A percentile compares a stretch with the other conserved stretches of the same genome.
phyloP scores from a whole-genome alignment of 1,140 invertebrate species.

The Mya arenaria region DNA sequence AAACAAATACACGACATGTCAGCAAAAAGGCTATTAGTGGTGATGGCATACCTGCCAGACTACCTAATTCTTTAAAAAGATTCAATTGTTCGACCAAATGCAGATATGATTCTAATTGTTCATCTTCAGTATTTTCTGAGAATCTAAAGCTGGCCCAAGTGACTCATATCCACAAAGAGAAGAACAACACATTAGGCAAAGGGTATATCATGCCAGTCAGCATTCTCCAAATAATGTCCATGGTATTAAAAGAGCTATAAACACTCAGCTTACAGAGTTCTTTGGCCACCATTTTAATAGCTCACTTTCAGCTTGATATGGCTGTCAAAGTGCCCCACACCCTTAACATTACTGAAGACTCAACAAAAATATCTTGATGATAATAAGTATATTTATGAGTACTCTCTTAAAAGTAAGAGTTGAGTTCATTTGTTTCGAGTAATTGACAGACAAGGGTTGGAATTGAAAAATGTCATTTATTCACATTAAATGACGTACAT shows the following conservation, averaged over 20 bases:
- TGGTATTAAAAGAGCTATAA: slow-evolving; percentile 8
- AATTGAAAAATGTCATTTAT: too few relatives aligned
- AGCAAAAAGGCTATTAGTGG: background rate
- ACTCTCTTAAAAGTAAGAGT: too few relatives aligned
- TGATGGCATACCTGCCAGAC: background rate
- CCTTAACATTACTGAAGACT: background rate
- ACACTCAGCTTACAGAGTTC: background rate
- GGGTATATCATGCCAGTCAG: background rate
- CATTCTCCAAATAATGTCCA: background rate
- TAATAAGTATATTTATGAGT: slow-evolving; percentile 15
- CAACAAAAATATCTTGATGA: slow-evolving; percentile 13
- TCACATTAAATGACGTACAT: too few relatives aligned
- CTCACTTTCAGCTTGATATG: slow-evolving; percentile 3
- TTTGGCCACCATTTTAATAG: slow-evolving; percentile 3
- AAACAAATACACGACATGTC: slow-evolving; percentile 41
- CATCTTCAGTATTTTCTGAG: slow-evolving; percentile 14
- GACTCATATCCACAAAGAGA: slow-evolving; percentile 1
- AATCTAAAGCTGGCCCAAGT: slow-evolving; percentile 18
- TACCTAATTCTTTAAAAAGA: slow-evolving; percentile 10
- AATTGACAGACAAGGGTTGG: too few relatives aligned
- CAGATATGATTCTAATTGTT: background rate
- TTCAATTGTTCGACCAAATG: slow-evolving; percentile 15
- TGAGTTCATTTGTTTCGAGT: too few relatives aligned
- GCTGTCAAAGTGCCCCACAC: background rate
- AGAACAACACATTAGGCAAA: background rate